Conservation (phyloP, 2,113 vertebrate genomes). For the Notiomystis cincta region DNA sequence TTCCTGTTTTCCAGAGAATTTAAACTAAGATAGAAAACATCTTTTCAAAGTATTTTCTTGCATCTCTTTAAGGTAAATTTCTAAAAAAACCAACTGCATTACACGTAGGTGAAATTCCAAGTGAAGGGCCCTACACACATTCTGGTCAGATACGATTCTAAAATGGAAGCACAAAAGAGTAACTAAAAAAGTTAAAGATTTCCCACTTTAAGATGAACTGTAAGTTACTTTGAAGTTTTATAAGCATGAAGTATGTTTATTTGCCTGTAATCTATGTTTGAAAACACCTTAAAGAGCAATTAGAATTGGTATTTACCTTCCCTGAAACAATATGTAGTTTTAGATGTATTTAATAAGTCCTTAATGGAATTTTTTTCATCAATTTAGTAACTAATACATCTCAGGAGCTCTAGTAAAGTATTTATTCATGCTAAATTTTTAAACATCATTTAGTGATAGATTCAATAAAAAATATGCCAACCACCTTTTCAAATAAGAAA, state of each 20-base stretch:
- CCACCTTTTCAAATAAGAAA: neutral
- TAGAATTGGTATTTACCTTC: neutral
- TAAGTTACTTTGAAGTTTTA: neutral
- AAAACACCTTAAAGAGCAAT: slow-evolving; percentile 3
- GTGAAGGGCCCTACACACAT: fast-evolving
- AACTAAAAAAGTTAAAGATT: neutral
- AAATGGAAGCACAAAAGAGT: neutral
- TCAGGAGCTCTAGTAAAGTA: slow-evolving; percentile 28
- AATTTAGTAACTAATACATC: neutral
- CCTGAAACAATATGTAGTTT: neutral
- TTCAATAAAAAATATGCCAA: neutral
- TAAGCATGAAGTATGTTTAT: neutral
- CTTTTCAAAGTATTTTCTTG: neutral
- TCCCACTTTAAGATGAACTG: neutral
- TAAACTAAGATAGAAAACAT: neutral
- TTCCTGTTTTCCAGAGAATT: neutral
- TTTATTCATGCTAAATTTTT: slow-evolving; percentile 45
- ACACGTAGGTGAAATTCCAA: neutral
- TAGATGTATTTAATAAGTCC: neutral
- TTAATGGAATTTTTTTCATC: neutral
- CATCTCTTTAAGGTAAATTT: neutral
- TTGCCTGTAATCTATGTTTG: neutral
- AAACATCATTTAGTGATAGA: slow-evolving; percentile 12
- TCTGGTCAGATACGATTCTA: neutral
- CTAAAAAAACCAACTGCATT: neutral